Evolutionary conservation across 1,140 invertebrate genomes (phyloP).

Genomic region (Apis mellifera): Amel_HAv3.1 CM009941.2:10897501-10898000

Average conservation of each 20-base stretch:
- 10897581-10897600: constrained; percentile 57
- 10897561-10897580: constrained; percentile 31
- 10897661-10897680: constrained; percentile 57
- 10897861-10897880: no score
- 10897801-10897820: neutral
- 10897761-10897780: neutral
- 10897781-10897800: neutral
- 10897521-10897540: neutral
- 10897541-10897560: neutral
- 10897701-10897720: neutral
- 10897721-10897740: constrained; percentile 18
- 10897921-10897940: no score
- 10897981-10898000: no score
- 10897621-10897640: constrained; percentile 68
- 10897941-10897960: no score
- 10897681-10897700: constrained; percentile 29
- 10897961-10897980: no score
- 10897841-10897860: neutral
- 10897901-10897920: no score
- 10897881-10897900: no score
- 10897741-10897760: neutral
- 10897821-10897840: neutral
- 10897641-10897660: constrained; percentile 38
- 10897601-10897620: constrained; percentile 74
- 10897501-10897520: constrained; percentile 24